A percentile compares a stretch with the other conserved stretches of the same genome.
phyloP scores from a whole-genome alignment of 2,797 vertebrate species.

The Hydrocynus forskahlii region DNA sequence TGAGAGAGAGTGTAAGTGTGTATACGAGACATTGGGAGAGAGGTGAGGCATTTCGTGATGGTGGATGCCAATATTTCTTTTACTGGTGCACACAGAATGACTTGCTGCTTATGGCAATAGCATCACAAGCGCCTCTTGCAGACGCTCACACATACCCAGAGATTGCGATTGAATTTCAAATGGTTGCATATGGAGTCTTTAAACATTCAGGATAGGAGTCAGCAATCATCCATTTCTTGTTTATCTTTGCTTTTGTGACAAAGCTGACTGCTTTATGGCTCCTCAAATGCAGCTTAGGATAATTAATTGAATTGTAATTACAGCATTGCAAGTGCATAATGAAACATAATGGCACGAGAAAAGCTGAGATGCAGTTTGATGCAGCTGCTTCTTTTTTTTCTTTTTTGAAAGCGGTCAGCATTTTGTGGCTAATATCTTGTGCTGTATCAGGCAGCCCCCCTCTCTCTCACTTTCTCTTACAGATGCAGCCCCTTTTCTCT shows the following conservation, averaged over 20 bases:
- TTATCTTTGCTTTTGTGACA: conserved; percentile 59
- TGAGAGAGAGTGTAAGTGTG: conserved; percentile 3
- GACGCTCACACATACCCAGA: background rate
- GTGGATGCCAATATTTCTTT: conserved; percentile 16
- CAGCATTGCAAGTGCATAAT: conserved; percentile 63
- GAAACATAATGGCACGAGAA: conserved; percentile 75
- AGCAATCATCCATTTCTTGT: conserved; percentile 63
- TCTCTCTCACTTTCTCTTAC: background rate
- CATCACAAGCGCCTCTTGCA: conserved; percentile 14
- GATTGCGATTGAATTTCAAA: conserved; percentile 27
- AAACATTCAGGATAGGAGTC: conserved; percentile 43
- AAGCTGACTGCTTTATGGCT: conserved; percentile 42
- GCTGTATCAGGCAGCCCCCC: conserved; percentile 50
- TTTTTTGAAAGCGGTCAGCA: conserved; percentile 62
- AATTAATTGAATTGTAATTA: conserved; percentile 77
- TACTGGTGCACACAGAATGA: conserved; percentile 20
- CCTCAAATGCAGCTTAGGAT: conserved; percentile 64
- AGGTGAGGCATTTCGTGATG: conserved; percentile 9
- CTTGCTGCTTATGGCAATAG: conserved; percentile 1
- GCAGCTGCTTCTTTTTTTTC: conserved; percentile 14
- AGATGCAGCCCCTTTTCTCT: conserved; percentile 19
- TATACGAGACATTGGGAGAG: background rate
- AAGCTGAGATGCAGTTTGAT: conserved; percentile 68
- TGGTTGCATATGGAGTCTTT: conserved; percentile 51
- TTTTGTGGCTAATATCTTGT: conserved; percentile 58